These are phyloP conservation scores for Eurytoma californica DNA, from an alignment of 2,888 invertebrate genomes.

Conservation along the genomic window DNA sequence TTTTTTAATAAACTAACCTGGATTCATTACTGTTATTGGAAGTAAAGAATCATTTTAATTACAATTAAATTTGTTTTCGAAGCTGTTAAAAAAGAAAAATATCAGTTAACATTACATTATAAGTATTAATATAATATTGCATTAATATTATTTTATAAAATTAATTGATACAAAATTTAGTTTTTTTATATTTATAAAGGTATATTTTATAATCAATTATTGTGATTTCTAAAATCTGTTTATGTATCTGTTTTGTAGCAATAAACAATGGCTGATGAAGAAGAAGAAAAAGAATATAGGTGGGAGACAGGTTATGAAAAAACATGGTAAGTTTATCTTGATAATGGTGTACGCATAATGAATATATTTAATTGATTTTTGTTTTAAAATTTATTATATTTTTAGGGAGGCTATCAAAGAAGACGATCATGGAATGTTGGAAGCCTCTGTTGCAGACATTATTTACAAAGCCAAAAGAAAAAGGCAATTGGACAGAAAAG, in stretches of 20 bases:
- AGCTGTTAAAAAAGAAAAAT: neutral
- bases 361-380: slow-evolving; percentile 21
- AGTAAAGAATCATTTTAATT: neutral
- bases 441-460: slow-evolving; percentile 92
- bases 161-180: neutral
- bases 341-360: slow-evolving; percentile 9
- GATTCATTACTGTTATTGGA: neutral
- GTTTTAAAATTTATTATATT: slow-evolving; percentile 11
- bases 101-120: neutral
- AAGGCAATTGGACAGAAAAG: slow-evolving; percentile 82
- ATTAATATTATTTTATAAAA: neutral
- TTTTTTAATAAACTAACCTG: neutral
- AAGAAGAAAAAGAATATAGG: slow-evolving; percentile 91
- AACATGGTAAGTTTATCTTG: slow-evolving; percentile 82
- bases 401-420: slow-evolving; percentile 95
- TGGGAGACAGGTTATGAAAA: slow-evolving; percentile 98
- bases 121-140: neutral
- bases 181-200: neutral
- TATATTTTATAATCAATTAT: neutral
- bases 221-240: neutral
- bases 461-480: slow-evolving; percentile 92
- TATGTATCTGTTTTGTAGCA: neutral
- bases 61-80: neutral
- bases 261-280: slow-evolving; percentile 82
- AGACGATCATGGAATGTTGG: slow-evolving; percentile 94